These are phyloP conservation scores for Campoplex capitator DNA, from an alignment of 2,888 invertebrate genomes.

Conservation along the genomic window DNA sequence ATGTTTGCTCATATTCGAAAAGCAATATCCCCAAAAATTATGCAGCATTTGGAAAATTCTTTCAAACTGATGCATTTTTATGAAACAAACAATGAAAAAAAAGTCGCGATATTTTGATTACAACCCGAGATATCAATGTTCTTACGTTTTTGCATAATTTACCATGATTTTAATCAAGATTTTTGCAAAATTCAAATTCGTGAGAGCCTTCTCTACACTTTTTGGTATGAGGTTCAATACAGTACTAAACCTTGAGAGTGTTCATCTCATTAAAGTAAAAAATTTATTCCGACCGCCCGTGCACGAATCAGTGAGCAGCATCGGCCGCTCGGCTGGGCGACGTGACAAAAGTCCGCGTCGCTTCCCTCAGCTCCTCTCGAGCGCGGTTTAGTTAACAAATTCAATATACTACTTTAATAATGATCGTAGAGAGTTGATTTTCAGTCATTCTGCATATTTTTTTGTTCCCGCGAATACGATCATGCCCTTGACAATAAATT, in stretches of 20 bases:
- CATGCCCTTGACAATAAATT: slow-evolving; percentile 9
- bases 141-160: neutral
- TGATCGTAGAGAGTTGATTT: slow-evolving; percentile 12
- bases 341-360: neutral
- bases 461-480: slow-evolving; percentile 11
- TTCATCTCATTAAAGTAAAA: neutral
- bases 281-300: slow-evolving; percentile 7
- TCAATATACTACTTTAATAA: slow-evolving; percentile 25
- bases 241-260: neutral
- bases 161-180: neutral
- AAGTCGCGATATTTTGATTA: neutral
- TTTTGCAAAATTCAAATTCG: neutral
- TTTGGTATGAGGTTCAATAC: slow-evolving; percentile 12
- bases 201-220: slow-evolving; percentile 15
- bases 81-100: slow-evolving; percentile 2
- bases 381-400: slow-evolving; percentile 24
- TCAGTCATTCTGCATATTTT: neutral
- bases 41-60: slow-evolving; percentile 18
- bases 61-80: slow-evolving; percentile 5
- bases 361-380: neutral
- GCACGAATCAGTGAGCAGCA: neutral
- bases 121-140: slow-evolving; percentile 7
- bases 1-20: slow-evolving; percentile 14
- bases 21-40: neutral
- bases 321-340: neutral